Conservation (phyloP, 2,113 vertebrate genomes). For the Ascaphus truei region DNA sequence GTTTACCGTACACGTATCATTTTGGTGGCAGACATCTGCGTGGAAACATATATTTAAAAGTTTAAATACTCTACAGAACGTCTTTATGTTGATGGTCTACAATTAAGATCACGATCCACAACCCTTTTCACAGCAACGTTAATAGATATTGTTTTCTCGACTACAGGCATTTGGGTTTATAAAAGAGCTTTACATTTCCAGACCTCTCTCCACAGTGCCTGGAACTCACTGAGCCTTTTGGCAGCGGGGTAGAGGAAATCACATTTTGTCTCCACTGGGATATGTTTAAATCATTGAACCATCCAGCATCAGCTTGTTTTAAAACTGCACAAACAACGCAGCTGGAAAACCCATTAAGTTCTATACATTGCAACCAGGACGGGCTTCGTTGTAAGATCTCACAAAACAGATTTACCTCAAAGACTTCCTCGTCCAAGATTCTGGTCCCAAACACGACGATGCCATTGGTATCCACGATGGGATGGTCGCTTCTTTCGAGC, state of each 20-base stretch:
- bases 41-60: no score
- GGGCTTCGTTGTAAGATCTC: not conserved
- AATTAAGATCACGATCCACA: no score
- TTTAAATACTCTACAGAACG: no score
- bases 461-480: slow-evolving; percentile 87
- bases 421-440: slow-evolving; percentile 95
- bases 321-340: slow-evolving; percentile 2
- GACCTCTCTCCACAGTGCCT: not conserved
- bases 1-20: no score
- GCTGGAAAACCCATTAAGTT: not conserved
- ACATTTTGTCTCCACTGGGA: slow-evolving; percentile 4
- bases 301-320: slow-evolving; percentile 17
- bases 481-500: slow-evolving; percentile 76
- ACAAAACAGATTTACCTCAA: slow-evolving; percentile 73
- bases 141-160: no score
- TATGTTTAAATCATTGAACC: not conserved
- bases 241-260: not conserved
- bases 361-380: not conserved
- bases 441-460: slow-evolving; percentile 95
- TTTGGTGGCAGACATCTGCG: no score
- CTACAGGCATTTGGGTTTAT: no score
- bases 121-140: no score
- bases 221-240: not conserved
- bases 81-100: no score
- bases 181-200: not conserved